phyloP scores from a whole-genome alignment of 2,797 vertebrate species.

The Hypotaenidia philippensis region DNA sequence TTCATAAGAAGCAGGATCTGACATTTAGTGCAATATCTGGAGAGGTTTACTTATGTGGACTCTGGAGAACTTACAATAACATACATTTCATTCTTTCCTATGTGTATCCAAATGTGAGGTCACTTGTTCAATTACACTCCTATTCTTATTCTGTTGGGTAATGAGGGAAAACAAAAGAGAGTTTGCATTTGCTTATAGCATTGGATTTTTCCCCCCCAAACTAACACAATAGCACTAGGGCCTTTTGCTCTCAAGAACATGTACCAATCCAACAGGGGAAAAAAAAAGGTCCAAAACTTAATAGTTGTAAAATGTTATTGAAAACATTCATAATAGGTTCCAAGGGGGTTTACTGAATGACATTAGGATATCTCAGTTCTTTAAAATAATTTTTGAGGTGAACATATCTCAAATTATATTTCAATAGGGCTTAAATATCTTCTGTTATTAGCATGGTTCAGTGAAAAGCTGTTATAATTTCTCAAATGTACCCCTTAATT shows the following conservation, averaged over 20 bases:
- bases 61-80: constrained; percentile 26
- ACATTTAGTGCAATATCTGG: constrained; percentile 25
- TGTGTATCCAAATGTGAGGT: constrained; percentile 13
- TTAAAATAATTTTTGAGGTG: constrained; percentile 29
- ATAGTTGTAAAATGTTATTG: constrained; percentile 60
- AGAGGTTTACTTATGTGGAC: neutral
- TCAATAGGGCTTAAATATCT: neutral
- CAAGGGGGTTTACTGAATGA: constrained; percentile 7
- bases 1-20: constrained; percentile 22
- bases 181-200: constrained; percentile 31
- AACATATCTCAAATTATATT: constrained; percentile 51
- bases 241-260: constrained; percentile 52
- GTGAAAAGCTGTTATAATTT: constrained; percentile 10
- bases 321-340: constrained; percentile 49
- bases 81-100: constrained; percentile 42
- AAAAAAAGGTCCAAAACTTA: neutral
- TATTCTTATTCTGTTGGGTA: constrained; percentile 32
- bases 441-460: neutral
- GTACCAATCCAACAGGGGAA: constrained; percentile 14
- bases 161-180: constrained; percentile 40
- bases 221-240: constrained; percentile 43
- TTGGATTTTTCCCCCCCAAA: constrained; percentile 18
- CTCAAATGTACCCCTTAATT: constrained; percentile 35
- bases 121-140: constrained; percentile 40
- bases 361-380: constrained; percentile 23